A percentile compares a stretch with the other conserved stretches of the same genome.
These are phyloP conservation scores for Promerops cafer DNA, from an alignment of 2,113 vertebrate genomes.

Conservation along the genomic window DNA sequence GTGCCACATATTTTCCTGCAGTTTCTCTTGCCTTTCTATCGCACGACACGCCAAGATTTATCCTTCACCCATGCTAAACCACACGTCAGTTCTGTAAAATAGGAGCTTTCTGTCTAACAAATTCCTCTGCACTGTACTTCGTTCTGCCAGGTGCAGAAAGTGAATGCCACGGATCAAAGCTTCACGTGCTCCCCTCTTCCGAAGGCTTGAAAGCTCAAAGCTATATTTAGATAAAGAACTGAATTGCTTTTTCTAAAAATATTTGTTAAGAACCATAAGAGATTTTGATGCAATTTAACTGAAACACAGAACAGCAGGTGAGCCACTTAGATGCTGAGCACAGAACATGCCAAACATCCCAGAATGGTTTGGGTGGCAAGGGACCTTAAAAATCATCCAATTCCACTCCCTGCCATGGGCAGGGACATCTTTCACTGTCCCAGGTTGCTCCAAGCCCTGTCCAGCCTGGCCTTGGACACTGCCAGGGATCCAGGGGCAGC, in stretches of 20 bases:
- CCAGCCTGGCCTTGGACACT: background rate
- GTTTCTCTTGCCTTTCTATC: background rate
- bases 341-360: background rate
- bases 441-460: fast-evolving
- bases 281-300: background rate
- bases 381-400: background rate
- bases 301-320: background rate
- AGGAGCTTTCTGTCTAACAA: background rate
- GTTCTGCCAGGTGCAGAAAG: background rate
- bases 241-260: background rate
- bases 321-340: background rate
- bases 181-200: background rate
- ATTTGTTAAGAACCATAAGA: background rate
- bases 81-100: background rate
- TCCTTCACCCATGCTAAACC: background rate
- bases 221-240: background rate
- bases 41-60: background rate
- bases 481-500: background rate
- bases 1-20: background rate
- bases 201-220: background rate
- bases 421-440: fast-evolving
- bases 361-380: background rate
- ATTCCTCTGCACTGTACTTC: background rate
- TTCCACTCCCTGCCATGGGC: background rate
- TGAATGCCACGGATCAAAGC: background rate